These are phyloP conservation scores for Mirza zaza DNA, from an alignment of 2,113 vertebrate genomes.

Conservation along the genomic window DNA sequence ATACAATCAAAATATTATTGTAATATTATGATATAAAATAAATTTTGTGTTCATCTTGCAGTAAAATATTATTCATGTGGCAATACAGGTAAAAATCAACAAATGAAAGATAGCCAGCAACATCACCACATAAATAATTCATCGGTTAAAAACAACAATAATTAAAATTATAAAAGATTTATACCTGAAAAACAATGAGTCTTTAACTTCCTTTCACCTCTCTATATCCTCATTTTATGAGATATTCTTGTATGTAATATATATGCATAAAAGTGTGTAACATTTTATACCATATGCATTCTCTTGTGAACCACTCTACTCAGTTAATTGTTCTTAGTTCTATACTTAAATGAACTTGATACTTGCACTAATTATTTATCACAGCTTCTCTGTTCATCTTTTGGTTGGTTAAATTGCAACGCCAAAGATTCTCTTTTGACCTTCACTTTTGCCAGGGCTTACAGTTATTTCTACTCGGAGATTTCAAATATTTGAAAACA, in stretches of 20 bases:
- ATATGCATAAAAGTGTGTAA: not conserved
- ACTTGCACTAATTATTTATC: not conserved
- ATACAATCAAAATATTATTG: not conserved
- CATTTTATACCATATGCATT: not conserved
- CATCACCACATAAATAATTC: not conserved
- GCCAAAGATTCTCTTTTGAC: not conserved
- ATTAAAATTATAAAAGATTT: conserved; percentile 7
- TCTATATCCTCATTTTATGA: not conserved
- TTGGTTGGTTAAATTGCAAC: not conserved
- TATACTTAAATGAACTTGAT: not conserved
- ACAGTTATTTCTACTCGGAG: not conserved
- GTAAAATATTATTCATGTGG: not conserved
- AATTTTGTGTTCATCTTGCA: not conserved
- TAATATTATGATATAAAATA: not conserved
- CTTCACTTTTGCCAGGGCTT: not conserved
- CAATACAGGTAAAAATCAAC: not conserved
- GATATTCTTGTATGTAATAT: not conserved
- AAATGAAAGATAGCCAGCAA: not conserved
- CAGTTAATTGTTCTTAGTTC: not conserved
- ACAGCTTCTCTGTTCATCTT: not conserved
- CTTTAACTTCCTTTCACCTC: not conserved
- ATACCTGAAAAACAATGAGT: not conserved
- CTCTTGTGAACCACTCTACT: not conserved
- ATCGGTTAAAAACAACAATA: not conserved
- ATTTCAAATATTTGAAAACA: not conserved